These are phyloP conservation scores for Caenorhabditis sp. DNA, from an alignment of 2,888 invertebrate genomes.

Conservation along the genomic window DNA sequence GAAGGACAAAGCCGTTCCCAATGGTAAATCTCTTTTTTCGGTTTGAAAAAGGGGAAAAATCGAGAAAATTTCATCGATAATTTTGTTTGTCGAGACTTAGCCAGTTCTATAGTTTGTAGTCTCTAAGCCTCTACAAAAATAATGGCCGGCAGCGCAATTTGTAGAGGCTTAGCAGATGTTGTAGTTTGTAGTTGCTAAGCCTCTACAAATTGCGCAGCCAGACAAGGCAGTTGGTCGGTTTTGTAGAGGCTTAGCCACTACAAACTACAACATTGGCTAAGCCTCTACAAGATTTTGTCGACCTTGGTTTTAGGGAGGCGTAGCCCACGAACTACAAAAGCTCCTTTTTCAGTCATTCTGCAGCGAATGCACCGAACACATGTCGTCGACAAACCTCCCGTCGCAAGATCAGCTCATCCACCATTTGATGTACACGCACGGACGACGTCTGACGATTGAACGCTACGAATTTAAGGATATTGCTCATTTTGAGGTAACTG, in stretches of 20 bases:
- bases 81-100: background rate
- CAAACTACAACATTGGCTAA: background rate
- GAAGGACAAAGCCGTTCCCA: slow-evolving; percentile 71
- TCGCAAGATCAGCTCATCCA: slow-evolving; percentile 69
- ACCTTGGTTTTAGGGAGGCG: background rate
- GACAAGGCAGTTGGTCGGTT: background rate
- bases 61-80: too few species aligned
- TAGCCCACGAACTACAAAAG: too few species aligned
- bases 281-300: background rate
- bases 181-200: background rate
- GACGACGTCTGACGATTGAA: slow-evolving; percentile 63
- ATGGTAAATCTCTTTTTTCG: too few species aligned
- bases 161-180: background rate
- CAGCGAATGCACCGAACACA: slow-evolving; percentile 59
- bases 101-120: background rate
- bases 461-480: slow-evolving; percentile 68
- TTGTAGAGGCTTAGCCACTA: background rate
- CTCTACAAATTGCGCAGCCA: slow-evolving; percentile 1
- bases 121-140: background rate
- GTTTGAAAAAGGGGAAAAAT: too few species aligned
- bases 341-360: slow-evolving; percentile 71
- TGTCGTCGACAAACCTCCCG: slow-evolving; percentile 58
- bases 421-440: slow-evolving; percentile 62
- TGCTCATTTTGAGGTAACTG: slow-evolving; percentile 63
- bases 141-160: background rate